Percentiles rank a stretch among this genome's conserved stretches.
Evolutionary conservation across 2,797 vertebrate species (phyloP).

Genomic region (Bufotes viridis): DNA sequence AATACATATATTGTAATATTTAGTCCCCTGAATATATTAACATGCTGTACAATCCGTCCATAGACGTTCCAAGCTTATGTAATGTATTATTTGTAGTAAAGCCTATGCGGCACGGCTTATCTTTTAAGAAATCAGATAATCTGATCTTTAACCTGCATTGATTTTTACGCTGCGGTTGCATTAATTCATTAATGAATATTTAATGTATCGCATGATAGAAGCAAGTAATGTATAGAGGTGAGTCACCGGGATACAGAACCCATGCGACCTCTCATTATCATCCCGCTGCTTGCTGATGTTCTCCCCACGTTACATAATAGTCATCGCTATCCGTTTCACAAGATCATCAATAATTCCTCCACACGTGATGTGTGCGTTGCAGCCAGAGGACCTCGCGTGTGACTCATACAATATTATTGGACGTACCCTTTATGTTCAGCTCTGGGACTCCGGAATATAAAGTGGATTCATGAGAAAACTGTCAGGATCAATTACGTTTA

Average conservation of each 20-base stretch:
- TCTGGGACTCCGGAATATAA: constrained; percentile 11
- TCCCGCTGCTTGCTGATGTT: not conserved
- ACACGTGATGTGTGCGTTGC: not conserved
- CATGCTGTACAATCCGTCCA: not conserved
- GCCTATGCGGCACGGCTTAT: not conserved
- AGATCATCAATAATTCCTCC: constrained; percentile 28
- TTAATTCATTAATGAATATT: constrained; percentile 43
- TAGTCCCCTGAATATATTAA: too few species aligned
- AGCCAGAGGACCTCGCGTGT: not conserved
- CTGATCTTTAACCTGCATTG: constrained; percentile 25
- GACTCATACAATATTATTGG: constrained; percentile 49
- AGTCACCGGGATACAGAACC: constrained; percentile 15
- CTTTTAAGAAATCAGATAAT: constrained; percentile 6
- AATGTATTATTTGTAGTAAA: not conserved
- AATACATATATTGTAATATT: too few species aligned
- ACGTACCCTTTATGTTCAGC: constrained; percentile 16
- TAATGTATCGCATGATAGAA: constrained; percentile 7
- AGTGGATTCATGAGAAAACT: not conserved
- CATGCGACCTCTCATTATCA: not conserved
- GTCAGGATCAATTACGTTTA: not conserved
- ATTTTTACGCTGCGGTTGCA: not conserved
- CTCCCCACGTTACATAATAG: constrained; percentile 39
- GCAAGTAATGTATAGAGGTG: constrained; percentile 9
- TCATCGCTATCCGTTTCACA: not conserved
- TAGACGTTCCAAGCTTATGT: not conserved